Percentiles rank a stretch among this genome's conserved stretches.
Conservation (phyloP, 2,888 invertebrate species). For the Entomobrya multifasciata region DNA sequence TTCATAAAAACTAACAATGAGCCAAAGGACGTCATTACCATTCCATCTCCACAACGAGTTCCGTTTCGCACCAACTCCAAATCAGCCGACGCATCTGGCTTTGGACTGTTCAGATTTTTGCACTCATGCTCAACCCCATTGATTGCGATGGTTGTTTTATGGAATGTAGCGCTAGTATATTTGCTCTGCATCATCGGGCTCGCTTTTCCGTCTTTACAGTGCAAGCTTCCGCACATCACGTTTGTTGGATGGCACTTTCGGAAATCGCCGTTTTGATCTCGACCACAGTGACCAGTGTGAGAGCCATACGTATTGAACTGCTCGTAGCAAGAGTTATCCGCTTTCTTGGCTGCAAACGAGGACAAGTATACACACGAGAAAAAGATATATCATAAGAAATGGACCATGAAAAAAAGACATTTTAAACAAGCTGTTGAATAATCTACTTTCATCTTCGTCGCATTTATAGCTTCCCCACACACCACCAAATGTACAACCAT, state of each 20-base stretch:
- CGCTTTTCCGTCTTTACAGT: constrained; percentile 93
- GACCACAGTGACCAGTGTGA: constrained; percentile 97
- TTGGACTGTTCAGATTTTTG: constrained; percentile 85
- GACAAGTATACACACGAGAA: constrained; percentile 1
- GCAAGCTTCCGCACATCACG: constrained; percentile 95
- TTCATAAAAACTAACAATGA: constrained; percentile 21
- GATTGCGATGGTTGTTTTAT: constrained; percentile 93
- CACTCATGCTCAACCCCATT: constrained; percentile 95
- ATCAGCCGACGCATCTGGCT: constrained; percentile 74
- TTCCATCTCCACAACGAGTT: constrained; percentile 94
- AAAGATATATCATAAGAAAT: constrained; percentile 55
- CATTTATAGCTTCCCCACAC: constrained; percentile 35
- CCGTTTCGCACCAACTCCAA: constrained; percentile 96
- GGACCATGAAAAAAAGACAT: constrained; percentile 63
- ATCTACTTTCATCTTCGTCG: constrained; percentile 64
- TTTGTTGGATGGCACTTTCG: constrained; percentile 94
- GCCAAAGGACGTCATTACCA: constrained; percentile 82
- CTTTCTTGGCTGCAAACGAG: constrained; percentile 70
- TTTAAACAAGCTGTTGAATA: constrained; percentile 71
- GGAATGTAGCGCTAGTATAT: constrained; percentile 87
- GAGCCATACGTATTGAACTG: constrained; percentile 97
- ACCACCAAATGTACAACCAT: constrained; percentile 30
- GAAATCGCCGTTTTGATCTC: constrained; percentile 87
- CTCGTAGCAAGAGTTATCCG: constrained; percentile 75
- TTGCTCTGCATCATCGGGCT: constrained; percentile 90